Base-by-base conservation (phyloP, 2,888 invertebrate genomes). In the Apodemia hepburni region DNA sequence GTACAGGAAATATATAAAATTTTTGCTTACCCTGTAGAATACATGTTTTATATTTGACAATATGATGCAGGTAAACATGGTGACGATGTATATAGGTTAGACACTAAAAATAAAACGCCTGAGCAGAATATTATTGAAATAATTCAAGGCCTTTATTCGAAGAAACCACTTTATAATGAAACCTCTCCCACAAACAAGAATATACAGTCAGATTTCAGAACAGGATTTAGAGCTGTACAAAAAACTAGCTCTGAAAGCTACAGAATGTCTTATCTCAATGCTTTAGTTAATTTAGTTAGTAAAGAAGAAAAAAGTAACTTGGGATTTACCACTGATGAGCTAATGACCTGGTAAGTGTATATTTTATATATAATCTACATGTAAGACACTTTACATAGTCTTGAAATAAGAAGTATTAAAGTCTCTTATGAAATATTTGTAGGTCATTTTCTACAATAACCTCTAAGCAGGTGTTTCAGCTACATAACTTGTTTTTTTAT, bases 211-310 rank as follows among this genome's bases (percentile, higher is more conserved):
- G 86, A 88, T 65, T 87, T 89, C 68, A 95, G 94, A 79, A 72
- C 81, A 65, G 93, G 95, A 64, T 83, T 95, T 63, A 90, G 90
- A 65, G 92, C 93, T 77, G 78, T 94, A 66, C 94, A 93, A 70
- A 93, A 93, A 76, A 93, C 92, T 77, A 92, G 95, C 66, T 94
- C 95, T 66, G 97, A 97, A 84, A 94, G 94, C 68, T 95, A 95
- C 80, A 95, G 96, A 81, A 92, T 98, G 72, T 96, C 96, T 70
- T 96, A 97, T 84, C 93, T 98, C 75, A 98, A 98, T 93, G 96
- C 95, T 67, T 95, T 98, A 86, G 97, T 97, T 64, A 96, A 97
- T 78, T 93, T 98, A 70, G 89, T 95, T 70, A 90, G 92, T 75
- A 93, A 94, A 79, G 92, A 93, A 78, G 94, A 95, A 72, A 92